Conservation (phyloP, 2,113 vertebrate species). For the Cynoglossus semilaevis region DNA sequence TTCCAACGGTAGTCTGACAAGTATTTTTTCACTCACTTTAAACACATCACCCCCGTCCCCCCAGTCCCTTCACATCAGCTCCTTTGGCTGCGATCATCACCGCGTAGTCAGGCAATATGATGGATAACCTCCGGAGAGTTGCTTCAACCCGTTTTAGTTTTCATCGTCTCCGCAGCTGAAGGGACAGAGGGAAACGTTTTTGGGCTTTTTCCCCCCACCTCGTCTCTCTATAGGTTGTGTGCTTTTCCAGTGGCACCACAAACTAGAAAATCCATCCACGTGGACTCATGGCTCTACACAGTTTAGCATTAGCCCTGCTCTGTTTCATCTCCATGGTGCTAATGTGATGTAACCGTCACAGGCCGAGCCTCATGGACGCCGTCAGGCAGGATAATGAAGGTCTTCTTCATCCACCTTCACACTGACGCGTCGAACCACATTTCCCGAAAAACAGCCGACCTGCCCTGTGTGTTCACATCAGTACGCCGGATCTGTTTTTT, state of each 20-base stretch:
- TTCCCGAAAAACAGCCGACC: background rate
- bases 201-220: conserved; percentile 15
- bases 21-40: conserved; percentile 79
- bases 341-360: conserved; percentile 48
- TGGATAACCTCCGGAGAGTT: conserved; percentile 70
- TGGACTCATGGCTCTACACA: conserved; percentile 10
- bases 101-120: conserved; percentile 58
- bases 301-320: conserved; percentile 41
- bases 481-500: conserved; percentile 1
- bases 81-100: conserved; percentile 47
- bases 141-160: conserved; percentile 34
- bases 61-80: conserved; percentile 36
- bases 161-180: conserved; percentile 39
- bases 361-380: conserved; percentile 15
- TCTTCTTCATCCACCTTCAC: conserved; percentile 4
- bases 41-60: conserved; percentile 53
- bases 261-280: conserved; percentile 3
- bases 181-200: conserved; percentile 17
- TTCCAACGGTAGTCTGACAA: conserved; percentile 70
- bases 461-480: conserved; percentile 4
- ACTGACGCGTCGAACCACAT: conserved; percentile 5
- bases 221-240: conserved; percentile 33
- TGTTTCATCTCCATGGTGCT: conserved; percentile 60
- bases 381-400: conserved; percentile 1
- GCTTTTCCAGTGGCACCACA: conserved; percentile 22